These are phyloP conservation scores for Notarius lentiginosus DNA, from an alignment of 2,113 vertebrate genomes.

Conservation along the genomic window DNA sequence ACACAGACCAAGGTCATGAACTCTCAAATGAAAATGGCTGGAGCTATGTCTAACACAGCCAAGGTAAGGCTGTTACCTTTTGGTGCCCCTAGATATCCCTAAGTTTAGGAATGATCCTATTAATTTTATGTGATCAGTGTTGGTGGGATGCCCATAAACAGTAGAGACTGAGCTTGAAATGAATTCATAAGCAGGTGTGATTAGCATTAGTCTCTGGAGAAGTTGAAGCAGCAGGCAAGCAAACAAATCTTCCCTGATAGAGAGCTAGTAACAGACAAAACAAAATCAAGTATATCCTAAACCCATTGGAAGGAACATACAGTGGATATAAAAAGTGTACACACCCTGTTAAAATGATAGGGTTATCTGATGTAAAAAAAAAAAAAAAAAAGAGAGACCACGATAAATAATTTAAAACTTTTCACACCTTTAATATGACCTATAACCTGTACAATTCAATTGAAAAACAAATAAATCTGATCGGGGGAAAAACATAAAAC, in stretches of 20 bases:
- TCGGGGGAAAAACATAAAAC: too few species aligned
- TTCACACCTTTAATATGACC: too few species aligned
- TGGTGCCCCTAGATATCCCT: not conserved
- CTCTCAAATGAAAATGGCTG: conserved; percentile 99
- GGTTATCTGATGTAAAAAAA: too few species aligned
- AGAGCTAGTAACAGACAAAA: not conserved
- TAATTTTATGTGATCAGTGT: not conserved
- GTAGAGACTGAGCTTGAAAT: conserved; percentile 37
- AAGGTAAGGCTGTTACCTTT: conserved; percentile 76
- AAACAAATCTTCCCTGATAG: not conserved
- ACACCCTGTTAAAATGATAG: too few species aligned
- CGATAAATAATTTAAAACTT: too few species aligned
- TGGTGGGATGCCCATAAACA: not conserved
- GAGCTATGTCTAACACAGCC: conserved; percentile 93
- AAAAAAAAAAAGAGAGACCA: too few species aligned
- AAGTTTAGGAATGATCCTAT: not conserved
- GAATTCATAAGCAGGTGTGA: conserved; percentile 49
- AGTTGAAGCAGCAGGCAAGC: not conserved
- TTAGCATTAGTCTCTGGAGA: conserved; percentile 16
- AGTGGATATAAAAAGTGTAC: too few species aligned
- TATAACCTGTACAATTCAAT: too few species aligned
- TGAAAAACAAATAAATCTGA: too few species aligned
- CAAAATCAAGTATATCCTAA: not conserved
- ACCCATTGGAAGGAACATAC: not conserved
- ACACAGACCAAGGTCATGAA: conserved; percentile 97